Percentiles rank a stretch among this genome's conserved stretches.
Conservation (phyloP, 2,113 vertebrate genomes). For the Mobula birostris region DNA sequence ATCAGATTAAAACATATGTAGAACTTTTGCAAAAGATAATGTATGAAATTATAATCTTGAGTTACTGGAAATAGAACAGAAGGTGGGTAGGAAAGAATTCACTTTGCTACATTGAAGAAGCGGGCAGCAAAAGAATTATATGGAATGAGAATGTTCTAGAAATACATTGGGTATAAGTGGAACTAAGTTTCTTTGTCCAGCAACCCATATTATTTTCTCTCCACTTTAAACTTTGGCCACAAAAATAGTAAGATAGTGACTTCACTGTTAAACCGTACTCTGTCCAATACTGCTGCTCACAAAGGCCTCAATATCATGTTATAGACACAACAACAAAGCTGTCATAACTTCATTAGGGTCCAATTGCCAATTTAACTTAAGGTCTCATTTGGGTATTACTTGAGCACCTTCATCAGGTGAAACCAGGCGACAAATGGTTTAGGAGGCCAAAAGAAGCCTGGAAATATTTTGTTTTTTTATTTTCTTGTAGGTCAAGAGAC, state of each 20-base stretch:
- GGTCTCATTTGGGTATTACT: not conserved
- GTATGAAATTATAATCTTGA: not conserved
- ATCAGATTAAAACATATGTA: not conserved
- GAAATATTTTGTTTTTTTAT: not conserved
- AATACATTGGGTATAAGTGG: not conserved
- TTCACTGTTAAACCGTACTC: not conserved
- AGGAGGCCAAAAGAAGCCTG: not conserved
- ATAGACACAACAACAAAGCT: not conserved
- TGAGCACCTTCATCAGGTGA: not conserved
- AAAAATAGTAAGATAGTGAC: not conserved
- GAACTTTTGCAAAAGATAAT: not conserved
- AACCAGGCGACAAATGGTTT: not conserved
- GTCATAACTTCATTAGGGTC: not conserved
- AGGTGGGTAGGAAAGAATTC: not conserved
- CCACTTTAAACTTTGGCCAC: not conserved
- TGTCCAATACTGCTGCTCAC: not conserved
- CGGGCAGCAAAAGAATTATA: not conserved
- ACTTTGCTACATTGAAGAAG: not conserved
- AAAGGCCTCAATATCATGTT: not conserved
- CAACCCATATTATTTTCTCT: not conserved
- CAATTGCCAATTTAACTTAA: not conserved
- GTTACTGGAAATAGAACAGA: not conserved
- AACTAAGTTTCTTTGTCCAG: not conserved
- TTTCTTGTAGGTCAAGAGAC: not conserved
- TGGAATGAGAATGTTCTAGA: not conserved